A percentile compares a stretch with the other conserved stretches of the same genome.
Evolutionary conservation across 2,113 vertebrate genomes (phyloP).

Genomic region (Trogon melanurus): DNA sequence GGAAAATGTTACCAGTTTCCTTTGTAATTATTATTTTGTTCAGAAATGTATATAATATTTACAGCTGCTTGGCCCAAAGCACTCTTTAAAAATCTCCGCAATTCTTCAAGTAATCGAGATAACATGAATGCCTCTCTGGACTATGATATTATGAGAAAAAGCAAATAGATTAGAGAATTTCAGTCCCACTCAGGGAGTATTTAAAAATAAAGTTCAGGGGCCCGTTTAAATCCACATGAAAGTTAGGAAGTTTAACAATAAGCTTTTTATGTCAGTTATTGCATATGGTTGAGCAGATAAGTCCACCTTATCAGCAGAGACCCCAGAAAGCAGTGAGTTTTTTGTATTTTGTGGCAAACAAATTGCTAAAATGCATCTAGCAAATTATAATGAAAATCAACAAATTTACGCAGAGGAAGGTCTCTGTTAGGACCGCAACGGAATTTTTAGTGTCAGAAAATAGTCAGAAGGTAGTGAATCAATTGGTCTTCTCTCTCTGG

Average conservation of each 20-base stretch:
- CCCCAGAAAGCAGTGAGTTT: background rate
- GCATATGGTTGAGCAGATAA: background rate
- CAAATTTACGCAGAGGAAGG: background rate
- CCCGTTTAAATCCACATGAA: background rate
- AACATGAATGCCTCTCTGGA: background rate
- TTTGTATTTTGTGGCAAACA: background rate
- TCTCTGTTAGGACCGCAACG: background rate
- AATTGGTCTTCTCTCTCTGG: background rate
- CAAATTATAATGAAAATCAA: background rate
- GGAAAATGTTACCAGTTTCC: constrained; percentile 58
- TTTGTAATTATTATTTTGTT: constrained; percentile 52
- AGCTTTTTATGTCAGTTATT: background rate
- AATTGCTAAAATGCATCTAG: background rate
- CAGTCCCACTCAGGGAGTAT: background rate
- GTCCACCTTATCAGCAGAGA: background rate
- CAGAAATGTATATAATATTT: constrained; percentile 60
- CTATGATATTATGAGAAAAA: background rate
- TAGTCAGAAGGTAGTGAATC: background rate
- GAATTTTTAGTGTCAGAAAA: background rate
- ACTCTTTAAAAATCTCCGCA: constrained; percentile 35
- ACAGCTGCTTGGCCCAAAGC: constrained; percentile 18
- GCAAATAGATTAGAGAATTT: background rate
- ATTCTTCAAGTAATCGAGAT: constrained; percentile 39
- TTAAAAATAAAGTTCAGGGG: background rate
- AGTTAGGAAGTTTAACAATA: background rate